phyloP scores from a whole-genome alignment of 2,888 invertebrate genomes.

The Ferrisia virgata region DNA sequence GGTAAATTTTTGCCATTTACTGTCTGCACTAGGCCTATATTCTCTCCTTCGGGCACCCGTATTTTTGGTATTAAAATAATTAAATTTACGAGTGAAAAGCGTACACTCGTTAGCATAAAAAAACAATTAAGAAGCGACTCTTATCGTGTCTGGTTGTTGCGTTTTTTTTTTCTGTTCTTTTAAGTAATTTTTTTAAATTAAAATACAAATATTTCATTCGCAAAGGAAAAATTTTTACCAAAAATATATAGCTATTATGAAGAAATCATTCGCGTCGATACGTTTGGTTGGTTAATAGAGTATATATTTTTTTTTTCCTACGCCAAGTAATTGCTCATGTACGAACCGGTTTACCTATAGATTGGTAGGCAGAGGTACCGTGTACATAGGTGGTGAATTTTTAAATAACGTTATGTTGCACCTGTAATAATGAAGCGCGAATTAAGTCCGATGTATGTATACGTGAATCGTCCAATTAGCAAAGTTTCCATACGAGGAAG shows the following conservation, averaged over 20 bases:
- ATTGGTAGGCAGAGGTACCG: too few species aligned
- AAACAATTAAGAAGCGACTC: background rate
- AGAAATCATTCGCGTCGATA: background rate
- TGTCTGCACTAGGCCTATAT: background rate
- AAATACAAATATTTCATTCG: background rate
- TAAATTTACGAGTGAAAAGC: background rate
- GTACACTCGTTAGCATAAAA: background rate
- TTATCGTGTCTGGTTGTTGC: conserved; percentile 8
- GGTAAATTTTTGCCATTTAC: background rate
- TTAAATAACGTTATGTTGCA: background rate
- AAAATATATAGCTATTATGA: background rate
- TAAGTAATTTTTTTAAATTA: background rate
- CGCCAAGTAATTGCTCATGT: background rate
- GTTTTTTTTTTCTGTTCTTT: background rate
- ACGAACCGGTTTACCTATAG: background rate
- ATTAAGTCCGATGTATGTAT: background rate
- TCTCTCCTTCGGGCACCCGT: background rate
- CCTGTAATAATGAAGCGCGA: background rate
- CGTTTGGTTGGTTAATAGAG: background rate
- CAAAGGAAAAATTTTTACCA: background rate
- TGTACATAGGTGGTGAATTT: background rate
- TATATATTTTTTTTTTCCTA: background rate
- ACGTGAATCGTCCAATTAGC: background rate
- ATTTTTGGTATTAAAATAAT: background rate
- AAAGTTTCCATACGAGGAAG: too few species aligned